These are phyloP conservation scores for Cosmopolites sordidus DNA, from an alignment of 2,888 invertebrate species.

Conservation along the genomic window DNA sequence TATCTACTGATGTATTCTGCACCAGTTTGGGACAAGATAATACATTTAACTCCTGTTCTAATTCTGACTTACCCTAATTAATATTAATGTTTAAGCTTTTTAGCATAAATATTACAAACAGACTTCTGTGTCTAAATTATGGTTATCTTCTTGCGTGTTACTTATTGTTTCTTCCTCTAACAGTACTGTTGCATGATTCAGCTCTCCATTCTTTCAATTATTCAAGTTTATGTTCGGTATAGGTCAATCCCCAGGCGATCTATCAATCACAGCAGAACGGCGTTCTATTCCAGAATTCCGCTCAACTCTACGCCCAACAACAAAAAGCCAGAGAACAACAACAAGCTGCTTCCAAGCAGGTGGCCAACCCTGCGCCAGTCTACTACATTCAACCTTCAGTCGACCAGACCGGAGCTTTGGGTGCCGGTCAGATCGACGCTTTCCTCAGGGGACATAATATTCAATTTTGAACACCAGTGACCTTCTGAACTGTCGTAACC, in stretches of 20 bases:
- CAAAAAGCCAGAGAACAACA: slow-evolving; percentile 49
- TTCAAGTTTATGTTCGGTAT: slow-evolving; percentile 5
- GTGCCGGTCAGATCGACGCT: slow-evolving; percentile 73
- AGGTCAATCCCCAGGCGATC: slow-evolving; percentile 37
- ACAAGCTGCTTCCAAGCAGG: slow-evolving; percentile 38
- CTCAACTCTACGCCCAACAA: slow-evolving; percentile 50
- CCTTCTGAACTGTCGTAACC: slow-evolving; percentile 32
- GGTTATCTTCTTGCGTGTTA: no score
- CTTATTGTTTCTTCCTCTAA: neutral
- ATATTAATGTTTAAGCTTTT: no score
- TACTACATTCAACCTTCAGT: slow-evolving; percentile 56
- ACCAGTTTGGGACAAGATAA: no score
- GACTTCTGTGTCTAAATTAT: no score
- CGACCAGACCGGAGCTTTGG: slow-evolving; percentile 41
- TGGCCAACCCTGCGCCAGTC: slow-evolving; percentile 48
- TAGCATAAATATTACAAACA: no score
- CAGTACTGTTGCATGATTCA: neutral
- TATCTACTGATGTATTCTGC: no score
- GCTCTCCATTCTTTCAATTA: neutral
- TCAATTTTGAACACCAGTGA: slow-evolving; percentile 51
- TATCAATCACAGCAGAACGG: slow-evolving; percentile 65
- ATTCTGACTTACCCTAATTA: no score
- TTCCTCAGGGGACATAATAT: slow-evolving; percentile 72
- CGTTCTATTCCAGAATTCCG: slow-evolving; percentile 56
- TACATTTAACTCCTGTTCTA: no score